Evolutionary conservation across 2,888 invertebrate species (phyloP).

Genomic region (Malthinus flaveolus): DNA sequence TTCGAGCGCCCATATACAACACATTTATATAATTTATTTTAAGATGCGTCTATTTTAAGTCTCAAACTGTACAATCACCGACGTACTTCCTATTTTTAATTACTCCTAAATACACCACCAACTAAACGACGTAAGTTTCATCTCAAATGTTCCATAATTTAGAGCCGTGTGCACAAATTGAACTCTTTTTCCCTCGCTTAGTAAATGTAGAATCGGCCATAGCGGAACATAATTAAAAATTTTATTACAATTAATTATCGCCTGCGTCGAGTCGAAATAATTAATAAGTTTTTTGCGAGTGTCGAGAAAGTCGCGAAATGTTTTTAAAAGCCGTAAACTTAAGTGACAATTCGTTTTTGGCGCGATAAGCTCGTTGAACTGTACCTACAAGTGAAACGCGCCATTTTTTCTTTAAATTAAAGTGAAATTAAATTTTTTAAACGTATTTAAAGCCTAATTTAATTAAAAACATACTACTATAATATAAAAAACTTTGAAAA

Average conservation of each 20-base stretch:
- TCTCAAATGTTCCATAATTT: constrained; percentile 22
- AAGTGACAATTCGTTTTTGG: background rate
- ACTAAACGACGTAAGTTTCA: constrained; percentile 28
- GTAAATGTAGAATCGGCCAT: constrained; percentile 34
- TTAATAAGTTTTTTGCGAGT: too few relatives aligned
- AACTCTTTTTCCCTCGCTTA: constrained; percentile 36
- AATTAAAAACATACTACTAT: too few relatives aligned
- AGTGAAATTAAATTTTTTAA: too few relatives aligned
- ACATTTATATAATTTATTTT: constrained; percentile 38
- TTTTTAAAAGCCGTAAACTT: too few relatives aligned
- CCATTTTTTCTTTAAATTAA: too few relatives aligned
- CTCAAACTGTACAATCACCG: constrained; percentile 8
- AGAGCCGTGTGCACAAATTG: constrained; percentile 37
- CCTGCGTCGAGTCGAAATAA: too few relatives aligned
- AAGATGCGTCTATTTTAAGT: constrained; percentile 41
- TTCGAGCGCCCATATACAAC: constrained; percentile 23
- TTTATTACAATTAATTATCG: constrained; percentile 6
- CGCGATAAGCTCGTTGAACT: background rate
- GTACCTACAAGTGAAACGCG: too few relatives aligned
- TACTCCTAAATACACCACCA: constrained; percentile 9
- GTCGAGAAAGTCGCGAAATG: too few relatives aligned
- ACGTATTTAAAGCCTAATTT: too few relatives aligned
- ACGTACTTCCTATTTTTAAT: constrained; percentile 7
- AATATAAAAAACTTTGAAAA: too few relatives aligned
- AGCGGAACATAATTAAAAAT: constrained; percentile 20